Evolutionary conservation across 2,113 vertebrate species (phyloP), one percentile per base, ranked within the genome.

Genomic region (Corythoichthys intestinalis): DNA sequence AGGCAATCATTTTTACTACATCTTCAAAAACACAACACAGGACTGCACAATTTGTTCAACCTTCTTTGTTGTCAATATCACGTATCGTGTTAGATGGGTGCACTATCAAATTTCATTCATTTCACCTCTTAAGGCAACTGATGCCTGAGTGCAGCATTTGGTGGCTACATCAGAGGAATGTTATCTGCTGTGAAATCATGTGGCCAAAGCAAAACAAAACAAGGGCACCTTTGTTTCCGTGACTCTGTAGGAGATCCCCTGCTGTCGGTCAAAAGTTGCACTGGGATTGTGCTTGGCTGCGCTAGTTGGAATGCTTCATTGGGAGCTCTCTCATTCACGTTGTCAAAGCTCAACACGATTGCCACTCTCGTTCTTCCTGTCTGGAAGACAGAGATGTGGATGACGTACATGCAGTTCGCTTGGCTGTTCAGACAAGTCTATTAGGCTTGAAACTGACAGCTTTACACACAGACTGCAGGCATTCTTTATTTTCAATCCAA

Each of bases 161-260:
- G 77, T 59, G 72, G 76, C 76, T 69, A 75, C 47, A 69, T 66
- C 39, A 44, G 66, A 72, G 81, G 88, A 84, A 88, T 87, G 74
- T 82, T 78, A 83, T 80, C 83, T 70, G 50, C 72, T 61, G 69
- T 73, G 68, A 83, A 75, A 86, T 83, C 73, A 71, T 71, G 65
- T 69, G 76, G 73, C 76, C 80, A 65, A 47, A 73, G 71, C 56
- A 20, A 60, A 81, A 79, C 73, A 71, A 77, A 74, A 85, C 85
- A 88, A 86, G 65, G 67, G 50, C 67, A 74, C 70, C 76, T 77
- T 85, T 88, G 85, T 88, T 71, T 72, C 65, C 39, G 37, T 62
- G 68, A 78, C 53, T 72, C 48, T 73, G 44, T 63, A 77, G 86
- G 77, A 80, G 78, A 81, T 78, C 75, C 81, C 85, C 79, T 28